A percentile compares a stretch with the other conserved stretches of the same genome.
Evolutionary conservation across 23 tunicate species (phyloP).

Genomic region (Halocynthia aurantium): DNA sequence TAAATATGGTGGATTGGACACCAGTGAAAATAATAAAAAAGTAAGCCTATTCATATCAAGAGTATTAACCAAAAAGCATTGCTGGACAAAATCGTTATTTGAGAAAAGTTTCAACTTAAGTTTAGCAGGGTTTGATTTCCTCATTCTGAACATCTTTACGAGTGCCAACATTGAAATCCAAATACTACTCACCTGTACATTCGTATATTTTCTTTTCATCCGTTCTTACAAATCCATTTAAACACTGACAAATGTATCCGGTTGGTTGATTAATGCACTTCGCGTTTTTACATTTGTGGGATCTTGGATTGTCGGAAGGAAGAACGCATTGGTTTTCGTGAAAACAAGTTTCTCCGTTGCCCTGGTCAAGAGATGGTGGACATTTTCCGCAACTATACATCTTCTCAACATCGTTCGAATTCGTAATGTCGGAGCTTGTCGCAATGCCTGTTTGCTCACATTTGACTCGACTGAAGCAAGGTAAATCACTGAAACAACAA

Average conservation of each 20-base stretch:
- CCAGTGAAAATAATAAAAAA: no score
- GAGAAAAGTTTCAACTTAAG: no score
- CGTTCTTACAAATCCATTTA: constrained; percentile 18
- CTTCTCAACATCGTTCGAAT: constrained; percentile 8
- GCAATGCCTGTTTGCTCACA: not conserved
- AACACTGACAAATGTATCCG: constrained; percentile 51
- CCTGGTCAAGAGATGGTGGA: constrained; percentile 37
- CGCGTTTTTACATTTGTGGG: constrained; percentile 54
- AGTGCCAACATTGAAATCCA: not conserved
- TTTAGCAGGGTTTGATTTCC: no score
- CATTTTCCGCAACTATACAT: constrained; percentile 65
- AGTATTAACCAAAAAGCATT: no score
- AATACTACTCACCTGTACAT: not conserved
- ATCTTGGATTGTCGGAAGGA: not conserved
- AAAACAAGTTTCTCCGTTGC: constrained; percentile 84
- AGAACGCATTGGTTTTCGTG: constrained; percentile 70
- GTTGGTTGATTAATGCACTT: constrained; percentile 32
- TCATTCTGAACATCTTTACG: not conserved
- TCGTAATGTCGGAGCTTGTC: not conserved
- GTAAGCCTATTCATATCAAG: no score
- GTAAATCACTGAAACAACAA: constrained; percentile 11
- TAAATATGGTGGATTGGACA: no score
- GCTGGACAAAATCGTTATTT: no score
- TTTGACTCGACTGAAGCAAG: constrained; percentile 19
- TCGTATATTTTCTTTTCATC: not conserved